Evolutionary conservation across 2,797 vertebrate genomes (phyloP).

Genomic region (Macropus fuliginosus): DNA sequence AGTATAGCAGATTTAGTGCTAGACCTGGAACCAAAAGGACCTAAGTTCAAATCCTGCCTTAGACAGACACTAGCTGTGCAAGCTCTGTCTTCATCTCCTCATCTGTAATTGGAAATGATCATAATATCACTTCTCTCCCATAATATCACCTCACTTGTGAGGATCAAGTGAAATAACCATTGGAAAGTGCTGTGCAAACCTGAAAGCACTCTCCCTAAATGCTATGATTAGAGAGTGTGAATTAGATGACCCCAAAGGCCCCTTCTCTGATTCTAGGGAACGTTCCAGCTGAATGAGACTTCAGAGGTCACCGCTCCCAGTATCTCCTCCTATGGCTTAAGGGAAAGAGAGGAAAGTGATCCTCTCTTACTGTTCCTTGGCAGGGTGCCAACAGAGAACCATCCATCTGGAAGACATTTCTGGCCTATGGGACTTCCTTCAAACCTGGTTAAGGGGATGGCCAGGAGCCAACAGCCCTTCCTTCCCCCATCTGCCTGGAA

Average conservation of each 20-base stretch:
- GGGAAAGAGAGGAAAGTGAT: neutral
- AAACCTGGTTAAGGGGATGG: neutral
- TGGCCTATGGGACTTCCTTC: slow-evolving; percentile 21
- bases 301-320: neutral
- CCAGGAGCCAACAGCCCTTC: slow-evolving; percentile 26
- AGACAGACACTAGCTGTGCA: neutral
- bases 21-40: neutral
- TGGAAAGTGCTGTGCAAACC: neutral
- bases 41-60: neutral
- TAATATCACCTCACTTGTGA: too few relatives aligned
- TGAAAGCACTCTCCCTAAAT: neutral
- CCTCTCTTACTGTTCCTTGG: neutral
- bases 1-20: neutral
- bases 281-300: neutral
- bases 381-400: slow-evolving; percentile 16
- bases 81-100: neutral
- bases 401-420: slow-evolving; percentile 25
- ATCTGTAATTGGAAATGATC: neutral
- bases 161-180: neutral
- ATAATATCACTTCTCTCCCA: neutral
- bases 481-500: neutral
- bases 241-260: neutral
- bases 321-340: neutral
- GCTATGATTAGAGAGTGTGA: neutral
- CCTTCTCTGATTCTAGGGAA: neutral